Conservation (phyloP, 2,113 vertebrate genomes). For the Pontoporia blainvillei region DNA sequence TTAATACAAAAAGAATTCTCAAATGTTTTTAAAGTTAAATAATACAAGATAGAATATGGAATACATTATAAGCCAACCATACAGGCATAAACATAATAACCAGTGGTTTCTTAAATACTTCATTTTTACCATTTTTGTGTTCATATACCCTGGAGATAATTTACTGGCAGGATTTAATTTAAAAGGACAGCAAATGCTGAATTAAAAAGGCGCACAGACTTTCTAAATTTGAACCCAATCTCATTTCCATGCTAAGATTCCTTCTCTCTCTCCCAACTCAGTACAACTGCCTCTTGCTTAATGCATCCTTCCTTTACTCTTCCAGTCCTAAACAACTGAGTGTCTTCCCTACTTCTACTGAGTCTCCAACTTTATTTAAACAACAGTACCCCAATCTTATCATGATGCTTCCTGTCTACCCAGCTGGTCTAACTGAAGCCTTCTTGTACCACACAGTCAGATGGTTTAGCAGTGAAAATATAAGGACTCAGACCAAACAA, state of each 20-base stretch:
- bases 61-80: slow-evolving; percentile 40
- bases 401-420: background rate
- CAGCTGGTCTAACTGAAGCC: background rate
- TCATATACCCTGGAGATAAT: slow-evolving; percentile 32
- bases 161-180: slow-evolving; percentile 55
- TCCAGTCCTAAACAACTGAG: background rate
- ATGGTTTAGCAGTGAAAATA: background rate
- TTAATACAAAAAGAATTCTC: slow-evolving; percentile 60
- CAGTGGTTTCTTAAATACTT: slow-evolving; percentile 33
- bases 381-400: background rate
- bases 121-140: slow-evolving; percentile 37
- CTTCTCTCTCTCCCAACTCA: background rate
- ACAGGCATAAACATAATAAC: slow-evolving; percentile 23
- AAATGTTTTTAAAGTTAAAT: slow-evolving; percentile 61
- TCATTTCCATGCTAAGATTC: slow-evolving; percentile 6
- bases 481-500: background rate
- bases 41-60: slow-evolving; percentile 61
- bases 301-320: background rate
- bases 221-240: slow-evolving; percentile 35
- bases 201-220: slow-evolving; percentile 4
- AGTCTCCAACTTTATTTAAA: background rate
- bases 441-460: background rate
- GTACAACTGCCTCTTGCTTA: background rate
- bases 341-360: background rate
- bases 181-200: slow-evolving; percentile 45